These are phyloP conservation scores for Gopherus flavomarginatus DNA, from an alignment of 2,113 vertebrate genomes.

Conservation along the genomic window DNA sequence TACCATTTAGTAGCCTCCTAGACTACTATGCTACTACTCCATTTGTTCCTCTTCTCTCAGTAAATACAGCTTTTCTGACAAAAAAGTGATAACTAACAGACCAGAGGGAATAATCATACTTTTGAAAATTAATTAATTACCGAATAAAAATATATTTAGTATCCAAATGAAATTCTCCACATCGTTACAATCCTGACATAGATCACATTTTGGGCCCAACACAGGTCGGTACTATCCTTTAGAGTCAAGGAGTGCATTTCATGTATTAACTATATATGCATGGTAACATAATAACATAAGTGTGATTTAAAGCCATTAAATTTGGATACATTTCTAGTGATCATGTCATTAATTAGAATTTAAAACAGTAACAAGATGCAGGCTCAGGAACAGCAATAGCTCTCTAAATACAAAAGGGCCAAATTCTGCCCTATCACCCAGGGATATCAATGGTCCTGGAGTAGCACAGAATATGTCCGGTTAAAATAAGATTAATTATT, in stretches of 20 bases:
- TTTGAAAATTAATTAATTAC: too few relatives aligned
- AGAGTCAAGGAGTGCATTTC: neutral
- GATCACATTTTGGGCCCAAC: neutral
- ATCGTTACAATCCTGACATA: neutral
- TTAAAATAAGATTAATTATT: neutral
- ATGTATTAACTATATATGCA: neutral
- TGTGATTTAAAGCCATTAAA: slow-evolving; percentile 19
- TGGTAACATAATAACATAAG: neutral
- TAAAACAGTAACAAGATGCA: neutral
- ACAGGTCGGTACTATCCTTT: neutral
- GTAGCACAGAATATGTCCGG: neutral
- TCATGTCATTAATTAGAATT: neutral
- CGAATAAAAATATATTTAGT: neutral
- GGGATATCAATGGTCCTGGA: neutral
- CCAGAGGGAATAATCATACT: too few relatives aligned
- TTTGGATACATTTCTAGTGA: neutral
- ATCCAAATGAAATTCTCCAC: neutral
- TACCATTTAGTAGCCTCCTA: slow-evolving; percentile 1
- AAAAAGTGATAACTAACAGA: too few relatives aligned
- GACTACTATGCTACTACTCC: neutral
- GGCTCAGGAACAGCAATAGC: neutral
- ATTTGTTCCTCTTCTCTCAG: neutral
- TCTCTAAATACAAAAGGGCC: neutral
- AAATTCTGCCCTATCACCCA: neutral
- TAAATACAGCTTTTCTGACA: neutral